These are phyloP conservation scores for Characodon lateralis DNA, from an alignment of 2,797 vertebrate species.

Conservation along the genomic window DNA sequence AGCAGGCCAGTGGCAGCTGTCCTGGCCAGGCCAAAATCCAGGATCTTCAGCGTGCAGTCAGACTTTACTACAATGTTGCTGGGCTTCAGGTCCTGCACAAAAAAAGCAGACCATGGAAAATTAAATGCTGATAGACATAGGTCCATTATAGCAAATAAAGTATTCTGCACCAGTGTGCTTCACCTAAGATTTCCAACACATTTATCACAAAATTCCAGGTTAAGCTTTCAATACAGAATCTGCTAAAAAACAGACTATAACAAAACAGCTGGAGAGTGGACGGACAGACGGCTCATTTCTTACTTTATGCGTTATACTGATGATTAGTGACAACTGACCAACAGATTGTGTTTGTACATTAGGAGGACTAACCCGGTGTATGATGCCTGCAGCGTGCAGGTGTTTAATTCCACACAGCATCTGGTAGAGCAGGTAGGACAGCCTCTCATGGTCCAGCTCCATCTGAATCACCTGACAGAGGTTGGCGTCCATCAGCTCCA, in stretches of 20 bases:
- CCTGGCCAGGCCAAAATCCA: slow-evolving; percentile 96
- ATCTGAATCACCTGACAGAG: slow-evolving; percentile 99
- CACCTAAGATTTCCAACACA: not conserved
- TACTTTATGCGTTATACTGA: no score
- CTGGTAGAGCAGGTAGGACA: slow-evolving; percentile 98
- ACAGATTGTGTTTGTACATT: slow-evolving; percentile 1
- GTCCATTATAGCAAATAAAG: not conserved
- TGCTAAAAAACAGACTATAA: no score
- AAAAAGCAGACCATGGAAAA: not conserved
- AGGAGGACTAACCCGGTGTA: slow-evolving; percentile 89
- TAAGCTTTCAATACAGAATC: not conserved
- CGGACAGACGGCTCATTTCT: no score
- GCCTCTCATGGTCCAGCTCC: slow-evolving; percentile 97
- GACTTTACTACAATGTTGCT: slow-evolving; percentile 99
- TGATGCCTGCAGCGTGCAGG: slow-evolving; percentile 98
- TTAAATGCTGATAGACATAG: not conserved
- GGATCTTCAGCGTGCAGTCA: slow-evolving; percentile 99
- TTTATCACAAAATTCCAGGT: not conserved
- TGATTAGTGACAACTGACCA: not conserved
- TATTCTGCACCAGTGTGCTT: not conserved
- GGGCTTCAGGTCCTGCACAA: slow-evolving; percentile 92
- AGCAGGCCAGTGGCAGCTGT: slow-evolving; percentile 97
- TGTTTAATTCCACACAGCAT: slow-evolving; percentile 98
- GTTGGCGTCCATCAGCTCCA: slow-evolving; percentile 99
- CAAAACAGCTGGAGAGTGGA: no score